Percentiles rank a stretch among this genome's conserved stretches.
Conservation (phyloP, 1,140 invertebrate species). For the Bombus picipes region DNA sequence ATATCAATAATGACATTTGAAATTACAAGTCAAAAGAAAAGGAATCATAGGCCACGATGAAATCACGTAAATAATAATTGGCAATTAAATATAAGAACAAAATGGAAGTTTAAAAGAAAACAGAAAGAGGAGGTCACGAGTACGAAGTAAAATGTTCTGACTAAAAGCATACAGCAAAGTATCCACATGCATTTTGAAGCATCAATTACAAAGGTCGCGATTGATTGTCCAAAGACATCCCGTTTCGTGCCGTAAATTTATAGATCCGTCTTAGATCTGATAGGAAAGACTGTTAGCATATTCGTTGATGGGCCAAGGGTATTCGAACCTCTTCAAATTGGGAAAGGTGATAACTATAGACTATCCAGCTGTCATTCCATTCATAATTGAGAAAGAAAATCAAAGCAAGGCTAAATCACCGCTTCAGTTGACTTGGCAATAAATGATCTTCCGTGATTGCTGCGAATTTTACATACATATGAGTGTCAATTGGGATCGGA, state of each 20-base stretch:
- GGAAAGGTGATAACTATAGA: conserved; percentile 44
- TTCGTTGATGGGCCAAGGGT: conserved; percentile 41
- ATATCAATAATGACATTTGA: background rate
- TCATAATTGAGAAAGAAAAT: conserved; percentile 68
- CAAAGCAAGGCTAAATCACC: conserved; percentile 50
- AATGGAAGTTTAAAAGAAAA: background rate
- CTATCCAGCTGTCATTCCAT: conserved; percentile 41
- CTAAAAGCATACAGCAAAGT: background rate
- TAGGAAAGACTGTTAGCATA: conserved; percentile 3
- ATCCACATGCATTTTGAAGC: background rate
- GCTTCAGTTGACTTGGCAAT: too few relatives aligned
- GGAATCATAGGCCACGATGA: background rate
- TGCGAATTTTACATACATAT: background rate
- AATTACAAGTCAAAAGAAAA: background rate
- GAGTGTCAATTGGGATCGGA: background rate
- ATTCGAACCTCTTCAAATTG: background rate
- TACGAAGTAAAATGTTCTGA: background rate
- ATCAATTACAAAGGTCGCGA: background rate
- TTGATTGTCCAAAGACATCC: background rate
- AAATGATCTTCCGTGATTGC: conserved; percentile 21
- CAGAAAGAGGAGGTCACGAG: background rate
- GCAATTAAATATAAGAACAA: too few relatives aligned
- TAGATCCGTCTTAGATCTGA: background rate
- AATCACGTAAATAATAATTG: background rate
- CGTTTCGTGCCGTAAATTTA: conserved; percentile 6